Base-by-base conservation (phyloP, 2,113 vertebrate species). In the Talpa occidentalis region DNA sequence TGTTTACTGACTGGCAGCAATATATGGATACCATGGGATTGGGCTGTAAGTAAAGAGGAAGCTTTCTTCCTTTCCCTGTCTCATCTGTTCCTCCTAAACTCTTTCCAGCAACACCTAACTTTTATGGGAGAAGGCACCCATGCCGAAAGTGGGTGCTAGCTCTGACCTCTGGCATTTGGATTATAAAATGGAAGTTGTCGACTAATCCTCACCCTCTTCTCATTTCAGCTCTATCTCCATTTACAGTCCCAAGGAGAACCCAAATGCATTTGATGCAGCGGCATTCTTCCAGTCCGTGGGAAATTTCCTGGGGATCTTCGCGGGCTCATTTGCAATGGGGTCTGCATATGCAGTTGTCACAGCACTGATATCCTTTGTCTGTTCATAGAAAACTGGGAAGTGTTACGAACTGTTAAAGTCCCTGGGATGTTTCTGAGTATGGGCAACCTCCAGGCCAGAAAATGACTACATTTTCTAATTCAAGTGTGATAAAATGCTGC, bases 331-430 rank as follows among this genome's bases (percentile, higher is more conserved):
- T 96, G 98, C 98, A 47, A 97, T 99, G 97, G 99, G 99, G 83
- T 99, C 99, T 19, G 97, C 98, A 0, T 99, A 99, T 49, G 98
- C 98, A 44, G 94, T 99, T 77, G 97, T 99, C 96, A 99, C 99
- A 54, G 99, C 99, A 76, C 97, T 99, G 96, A 99, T 99, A 99
- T 99, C 99, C 99, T 99, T 99, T 98, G 74, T 52, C 11, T 17
- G 7, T 28, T 0, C 21, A 11, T n/a, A 47, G 52, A 37, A 42
- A 78, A 14, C 64, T 35, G 30, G 54, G 52, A 22, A n/a, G 37
- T 24, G 2, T 44, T 7, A 28, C 62, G 76, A 88, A 16, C n/a
- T 49, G 47, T 10, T 22, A n/a, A 0, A 26, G 7, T n/a, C 21
- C 15, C 6, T 16, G 35, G 19, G 40, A 30, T 40, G 56, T 26